Evolutionary conservation across 2,113 vertebrate genomes (phyloP).

Genomic region (Istiophorus platypterus): DNA sequence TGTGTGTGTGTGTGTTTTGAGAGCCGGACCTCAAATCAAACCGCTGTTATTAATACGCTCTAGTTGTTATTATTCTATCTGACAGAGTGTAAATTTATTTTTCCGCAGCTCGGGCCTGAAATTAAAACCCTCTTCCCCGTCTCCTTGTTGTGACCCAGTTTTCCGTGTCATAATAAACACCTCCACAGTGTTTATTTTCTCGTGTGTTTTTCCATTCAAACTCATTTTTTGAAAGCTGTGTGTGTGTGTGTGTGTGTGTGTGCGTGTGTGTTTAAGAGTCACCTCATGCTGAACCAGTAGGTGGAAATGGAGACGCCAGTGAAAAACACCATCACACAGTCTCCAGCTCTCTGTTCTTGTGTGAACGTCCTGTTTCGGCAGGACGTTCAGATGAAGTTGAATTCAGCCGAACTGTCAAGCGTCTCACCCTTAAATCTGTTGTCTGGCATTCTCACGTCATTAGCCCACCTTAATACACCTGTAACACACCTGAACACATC

Average conservation of each 20-base stretch:
- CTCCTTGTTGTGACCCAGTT: conserved; percentile 56
- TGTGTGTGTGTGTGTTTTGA: conserved; percentile 32
- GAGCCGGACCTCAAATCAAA: conserved; percentile 37
- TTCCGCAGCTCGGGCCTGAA: conserved; percentile 34
- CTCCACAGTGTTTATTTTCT: conserved; percentile 54
- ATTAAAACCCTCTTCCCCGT: conserved; percentile 24
- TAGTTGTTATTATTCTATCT: conserved; percentile 54
- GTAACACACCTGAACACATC: neutral
- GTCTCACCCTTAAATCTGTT: too few relatives aligned
- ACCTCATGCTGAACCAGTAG: conserved; percentile 49
- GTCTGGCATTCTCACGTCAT: too few relatives aligned
- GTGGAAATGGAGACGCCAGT: conserved; percentile 57
- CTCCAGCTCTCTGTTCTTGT: conserved; percentile 22
- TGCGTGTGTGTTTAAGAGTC: conserved; percentile 41
- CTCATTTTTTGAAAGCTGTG: conserved; percentile 33
- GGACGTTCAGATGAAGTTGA: too few relatives aligned
- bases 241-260: too few relatives aligned
- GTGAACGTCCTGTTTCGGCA: conserved; percentile 8
- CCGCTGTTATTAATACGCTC: conserved; percentile 39
- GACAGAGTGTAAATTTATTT: conserved; percentile 56
- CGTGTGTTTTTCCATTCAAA: conserved; percentile 47
- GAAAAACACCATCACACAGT: conserved; percentile 54
- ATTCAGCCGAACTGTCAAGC: neutral
- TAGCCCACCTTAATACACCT: conserved; percentile 7
- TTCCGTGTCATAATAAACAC: conserved; percentile 67